A percentile compares a stretch with the other conserved stretches of the same genome.
These are phyloP conservation scores for Cylindroiulus punctatus DNA, from an alignment of 2,888 invertebrate species.

Conservation along the genomic window DNA sequence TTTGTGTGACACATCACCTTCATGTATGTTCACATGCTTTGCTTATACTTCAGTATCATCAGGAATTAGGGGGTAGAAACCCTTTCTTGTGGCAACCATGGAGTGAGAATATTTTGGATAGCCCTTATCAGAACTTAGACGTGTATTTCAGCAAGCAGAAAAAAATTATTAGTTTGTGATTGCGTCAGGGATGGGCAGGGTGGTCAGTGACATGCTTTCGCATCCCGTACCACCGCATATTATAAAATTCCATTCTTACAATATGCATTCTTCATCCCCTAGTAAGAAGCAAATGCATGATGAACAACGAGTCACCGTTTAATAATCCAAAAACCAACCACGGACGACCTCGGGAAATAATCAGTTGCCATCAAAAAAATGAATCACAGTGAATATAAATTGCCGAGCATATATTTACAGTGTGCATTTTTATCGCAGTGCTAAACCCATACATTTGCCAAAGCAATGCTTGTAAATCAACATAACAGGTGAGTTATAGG, in stretches of 20 bases:
- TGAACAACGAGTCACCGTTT: neutral
- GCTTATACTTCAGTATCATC: no score
- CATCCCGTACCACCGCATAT: neutral
- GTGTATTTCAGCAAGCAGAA: neutral
- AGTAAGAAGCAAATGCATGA: neutral
- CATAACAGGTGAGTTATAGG: conserved; percentile 33
- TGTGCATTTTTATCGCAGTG: neutral
- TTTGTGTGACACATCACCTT: no score
- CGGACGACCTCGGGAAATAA: neutral
- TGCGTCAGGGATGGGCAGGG: neutral
- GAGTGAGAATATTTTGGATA: neutral
- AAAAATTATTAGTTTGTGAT: neutral
- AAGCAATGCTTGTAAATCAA: neutral
- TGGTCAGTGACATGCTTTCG: neutral
- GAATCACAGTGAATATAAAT: neutral
- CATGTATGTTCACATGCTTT: no score
- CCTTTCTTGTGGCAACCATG: neutral
- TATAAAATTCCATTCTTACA: neutral
- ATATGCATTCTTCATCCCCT: neutral
- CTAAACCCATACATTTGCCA: neutral
- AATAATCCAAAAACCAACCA: neutral
- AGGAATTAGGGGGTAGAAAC: neutral
- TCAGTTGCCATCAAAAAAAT: neutral
- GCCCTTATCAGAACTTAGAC: neutral
- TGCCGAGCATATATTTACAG: neutral